Evolutionary conservation across 2,113 vertebrate species (phyloP).

Genomic region (Chloropsis hardwickii): DNA sequence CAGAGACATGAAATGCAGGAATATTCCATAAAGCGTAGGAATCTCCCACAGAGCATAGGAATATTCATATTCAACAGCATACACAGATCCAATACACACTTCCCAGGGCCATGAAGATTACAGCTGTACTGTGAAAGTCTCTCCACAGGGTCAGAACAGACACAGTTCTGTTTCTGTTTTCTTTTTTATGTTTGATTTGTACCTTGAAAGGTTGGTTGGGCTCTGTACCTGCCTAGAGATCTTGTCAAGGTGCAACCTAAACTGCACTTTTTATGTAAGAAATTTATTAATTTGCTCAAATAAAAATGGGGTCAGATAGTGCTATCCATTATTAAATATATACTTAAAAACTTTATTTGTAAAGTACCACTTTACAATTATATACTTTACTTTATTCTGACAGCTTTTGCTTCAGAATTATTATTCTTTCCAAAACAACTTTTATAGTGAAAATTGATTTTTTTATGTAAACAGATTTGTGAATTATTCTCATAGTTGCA

Average conservation of each 20-base stretch:
- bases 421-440: not conserved
- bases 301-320: not conserved
- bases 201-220: not conserved
- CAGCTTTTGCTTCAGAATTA: not conserved
- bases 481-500: not conserved
- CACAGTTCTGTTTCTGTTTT: not conserved
- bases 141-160: not conserved
- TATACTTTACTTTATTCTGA: not conserved
- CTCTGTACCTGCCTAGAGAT: not conserved
- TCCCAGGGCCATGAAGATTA: not conserved
- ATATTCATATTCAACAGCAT: not conserved
- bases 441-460: not conserved
- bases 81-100: not conserved
- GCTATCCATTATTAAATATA: not conserved
- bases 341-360: not conserved
- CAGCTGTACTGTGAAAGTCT: not conserved
- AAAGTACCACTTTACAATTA: not conserved
- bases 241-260: not conserved
- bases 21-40: not conserved
- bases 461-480: not conserved
- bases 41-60: not conserved
- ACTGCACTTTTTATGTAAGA: not conserved
- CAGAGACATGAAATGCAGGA: not conserved
- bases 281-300: not conserved
- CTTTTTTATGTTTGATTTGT: not conserved